phyloP scores from a whole-genome alignment of 1,140 invertebrate genomes.

The Penaeus japonicus region DNA sequence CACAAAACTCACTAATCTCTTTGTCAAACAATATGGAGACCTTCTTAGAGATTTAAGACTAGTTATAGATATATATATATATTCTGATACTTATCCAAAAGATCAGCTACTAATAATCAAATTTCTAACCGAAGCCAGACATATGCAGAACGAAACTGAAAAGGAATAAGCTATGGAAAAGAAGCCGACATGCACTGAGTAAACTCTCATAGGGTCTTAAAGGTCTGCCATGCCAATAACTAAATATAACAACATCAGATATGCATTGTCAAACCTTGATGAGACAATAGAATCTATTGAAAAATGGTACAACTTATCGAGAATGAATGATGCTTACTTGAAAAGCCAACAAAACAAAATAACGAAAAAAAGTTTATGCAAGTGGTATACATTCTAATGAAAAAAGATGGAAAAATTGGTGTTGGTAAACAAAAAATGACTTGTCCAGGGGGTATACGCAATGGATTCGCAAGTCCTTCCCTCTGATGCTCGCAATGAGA shows the following conservation, averaged over 20 bases:
- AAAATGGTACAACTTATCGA: neutral
- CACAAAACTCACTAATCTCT: too few species aligned
- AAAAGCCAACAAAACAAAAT: neutral
- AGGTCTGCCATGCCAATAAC: conserved; percentile 41
- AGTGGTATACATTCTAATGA: neutral
- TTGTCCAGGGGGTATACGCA: too few species aligned
- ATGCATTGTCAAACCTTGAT: conserved; percentile 53
- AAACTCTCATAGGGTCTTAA: neutral
- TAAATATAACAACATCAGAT: conserved; percentile 27
- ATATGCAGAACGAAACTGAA: conserved; percentile 10
- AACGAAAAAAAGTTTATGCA: neutral
- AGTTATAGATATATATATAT: neutral
- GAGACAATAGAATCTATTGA: conserved; percentile 16
- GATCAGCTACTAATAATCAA: neutral
- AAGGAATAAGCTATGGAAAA: conserved; percentile 3
- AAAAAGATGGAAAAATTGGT: neutral
- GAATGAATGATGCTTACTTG: neutral
- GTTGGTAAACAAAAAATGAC: neutral
- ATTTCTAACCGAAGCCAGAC: conserved; percentile 27
- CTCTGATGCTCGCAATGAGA: too few species aligned
- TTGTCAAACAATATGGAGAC: neutral
- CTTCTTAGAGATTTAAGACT: neutral
- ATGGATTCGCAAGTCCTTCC: too few species aligned
- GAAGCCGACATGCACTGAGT: conserved; percentile 32
- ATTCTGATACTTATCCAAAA: neutral